These are phyloP conservation scores for Poeciliopsis infans DNA, from an alignment of 2,797 vertebrate genomes.

Conservation along the genomic window DNA sequence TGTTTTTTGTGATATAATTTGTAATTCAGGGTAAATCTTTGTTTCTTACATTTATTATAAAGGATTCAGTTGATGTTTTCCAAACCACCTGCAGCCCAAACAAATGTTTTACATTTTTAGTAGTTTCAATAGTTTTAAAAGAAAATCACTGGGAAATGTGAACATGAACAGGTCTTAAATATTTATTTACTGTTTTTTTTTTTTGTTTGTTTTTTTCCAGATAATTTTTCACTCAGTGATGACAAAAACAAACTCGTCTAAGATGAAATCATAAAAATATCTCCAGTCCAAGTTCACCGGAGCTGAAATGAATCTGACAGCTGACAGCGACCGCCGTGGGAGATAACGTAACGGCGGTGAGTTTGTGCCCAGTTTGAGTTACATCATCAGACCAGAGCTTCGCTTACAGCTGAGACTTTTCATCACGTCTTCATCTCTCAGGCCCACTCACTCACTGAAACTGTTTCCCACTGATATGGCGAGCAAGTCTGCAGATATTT, in stretches of 20 bases:
- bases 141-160: neutral
- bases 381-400: constrained; percentile 38
- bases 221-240: neutral
- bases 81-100: neutral
- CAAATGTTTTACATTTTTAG: neutral
- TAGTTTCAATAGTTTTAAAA: too few species aligned
- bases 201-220: too few species aligned
- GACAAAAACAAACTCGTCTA: neutral
- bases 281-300: neutral
- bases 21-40: neutral
- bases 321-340: constrained; percentile 28
- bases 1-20: neutral
- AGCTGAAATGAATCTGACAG: constrained; percentile 8
- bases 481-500: constrained; percentile 12
- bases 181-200: neutral
- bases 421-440: constrained; percentile 29
- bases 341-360: neutral
- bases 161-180: neutral
- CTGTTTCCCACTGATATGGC: constrained; percentile 13
- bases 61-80: neutral
- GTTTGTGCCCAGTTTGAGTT: constrained; percentile 25
- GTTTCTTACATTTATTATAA: neutral
- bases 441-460: constrained; percentile 15
- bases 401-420: constrained; percentile 47
- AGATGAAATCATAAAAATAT: constrained; percentile 17